Conservation (phyloP, 2,797 vertebrate genomes). For the Alca torda region DNA sequence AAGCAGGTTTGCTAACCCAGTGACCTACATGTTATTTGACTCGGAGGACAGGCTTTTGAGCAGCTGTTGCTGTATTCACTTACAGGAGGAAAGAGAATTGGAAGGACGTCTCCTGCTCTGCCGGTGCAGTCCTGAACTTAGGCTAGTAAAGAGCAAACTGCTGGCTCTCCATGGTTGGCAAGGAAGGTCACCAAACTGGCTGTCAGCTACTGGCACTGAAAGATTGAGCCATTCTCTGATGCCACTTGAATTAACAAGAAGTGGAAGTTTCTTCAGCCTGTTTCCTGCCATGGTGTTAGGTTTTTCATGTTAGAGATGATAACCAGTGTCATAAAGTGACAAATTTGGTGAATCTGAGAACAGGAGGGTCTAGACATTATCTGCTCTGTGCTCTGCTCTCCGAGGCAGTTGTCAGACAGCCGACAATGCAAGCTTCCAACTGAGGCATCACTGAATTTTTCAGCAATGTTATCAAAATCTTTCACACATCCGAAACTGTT, state of each 20-base stretch:
- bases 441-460: background rate
- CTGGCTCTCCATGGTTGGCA: background rate
- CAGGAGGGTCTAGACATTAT: background rate
- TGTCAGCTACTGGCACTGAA: background rate
- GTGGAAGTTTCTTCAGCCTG: background rate
- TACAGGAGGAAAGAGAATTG: background rate
- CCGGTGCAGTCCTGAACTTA: background rate
- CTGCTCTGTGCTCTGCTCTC: background rate
- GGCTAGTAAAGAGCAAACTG: background rate
- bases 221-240: background rate
- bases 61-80: background rate
- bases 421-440: background rate
- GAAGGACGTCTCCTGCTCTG: background rate
- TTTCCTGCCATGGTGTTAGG: background rate
- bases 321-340: background rate
- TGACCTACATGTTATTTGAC: background rate
- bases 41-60: background rate
- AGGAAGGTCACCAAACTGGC: background rate
- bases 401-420: background rate
- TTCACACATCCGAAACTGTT: background rate
- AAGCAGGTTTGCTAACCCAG: constrained; percentile 15
- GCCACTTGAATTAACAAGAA: background rate
- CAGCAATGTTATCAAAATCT: background rate
- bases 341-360: background rate
- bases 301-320: background rate